Evolutionary conservation across 1,140 invertebrate species (phyloP).

Genomic region (Euura saliciscinereae): DNA sequence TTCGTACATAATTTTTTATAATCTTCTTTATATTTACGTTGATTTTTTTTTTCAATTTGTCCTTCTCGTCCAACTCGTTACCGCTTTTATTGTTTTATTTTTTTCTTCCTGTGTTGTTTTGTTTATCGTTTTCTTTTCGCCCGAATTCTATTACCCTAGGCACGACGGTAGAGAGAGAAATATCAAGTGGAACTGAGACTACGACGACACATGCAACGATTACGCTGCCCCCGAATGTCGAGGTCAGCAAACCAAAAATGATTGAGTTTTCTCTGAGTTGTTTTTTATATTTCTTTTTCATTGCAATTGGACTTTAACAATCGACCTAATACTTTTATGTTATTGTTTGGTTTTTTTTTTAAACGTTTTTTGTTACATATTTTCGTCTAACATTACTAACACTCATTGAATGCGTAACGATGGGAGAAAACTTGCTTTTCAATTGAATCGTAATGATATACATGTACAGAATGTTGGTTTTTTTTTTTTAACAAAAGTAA

Average conservation of each 20-base stretch:
- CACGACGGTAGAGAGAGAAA: slow-evolving; percentile 58
- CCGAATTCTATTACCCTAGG: slow-evolving; percentile 39
- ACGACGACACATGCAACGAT: slow-evolving; percentile 58
- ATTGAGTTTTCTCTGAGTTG: not conserved
- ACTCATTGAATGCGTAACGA: not conserved
- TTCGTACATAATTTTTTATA: not conserved
- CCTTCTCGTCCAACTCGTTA: slow-evolving; percentile 17
- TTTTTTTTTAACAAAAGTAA: too few species aligned
- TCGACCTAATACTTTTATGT: not conserved
- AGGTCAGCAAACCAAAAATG: slow-evolving; percentile 45
- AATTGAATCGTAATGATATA: too few species aligned
- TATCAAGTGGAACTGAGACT: slow-evolving; percentile 55
- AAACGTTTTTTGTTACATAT: not conserved
- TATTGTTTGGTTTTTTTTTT: not conserved
- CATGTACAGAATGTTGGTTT: too few species aligned
- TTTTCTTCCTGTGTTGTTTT: slow-evolving; percentile 30
- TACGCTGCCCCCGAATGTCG: slow-evolving; percentile 55
- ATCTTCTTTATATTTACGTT: not conserved
- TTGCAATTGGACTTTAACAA: too few species aligned
- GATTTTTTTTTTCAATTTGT: slow-evolving; percentile 4
- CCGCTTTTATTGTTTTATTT: slow-evolving; percentile 19
- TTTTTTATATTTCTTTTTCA: not conserved
- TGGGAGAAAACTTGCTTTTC: not conserved
- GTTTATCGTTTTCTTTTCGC: slow-evolving; percentile 34
- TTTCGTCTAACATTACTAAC: not conserved